Evolutionary conservation across 2,888 invertebrate species (phyloP), one percentile per base, ranked within the genome.

Genomic region (Boloria selene): DNA sequence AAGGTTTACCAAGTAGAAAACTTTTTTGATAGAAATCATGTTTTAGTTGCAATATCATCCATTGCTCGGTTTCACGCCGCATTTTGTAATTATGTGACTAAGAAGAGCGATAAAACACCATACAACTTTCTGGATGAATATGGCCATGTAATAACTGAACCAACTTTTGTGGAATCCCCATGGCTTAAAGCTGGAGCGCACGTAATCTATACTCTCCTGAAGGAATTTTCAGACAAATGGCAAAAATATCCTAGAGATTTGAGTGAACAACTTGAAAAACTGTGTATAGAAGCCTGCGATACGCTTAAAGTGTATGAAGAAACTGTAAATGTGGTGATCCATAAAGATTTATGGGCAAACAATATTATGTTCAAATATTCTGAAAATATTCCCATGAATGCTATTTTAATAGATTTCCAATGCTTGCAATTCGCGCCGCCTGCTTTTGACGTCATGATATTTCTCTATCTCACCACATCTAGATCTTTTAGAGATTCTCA

Each of bases 321-420:
- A 1, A 84, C 83, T 2, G 67, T 90, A 0, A 91, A 91, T 60
- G 83, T 87, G 0, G 66, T 88, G 4, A 69, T 86, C 3, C 91
- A 91, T 61, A 88, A 83, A 58, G 91, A 91, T 61, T 64, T 90
- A 31, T 91, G 91, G 91, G 74, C 77, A 0, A 88, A 88, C 62
- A 91, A 91, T 64, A 82, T 91, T 1, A 79, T 91, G 79, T 91
- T 87, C 58, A 82, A 80, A 63, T 85, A 89, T 60, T 75, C 80
- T 0, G 72, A 76, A 7, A 77, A 75, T 1, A 71, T 67, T 0
- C 88, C 88, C 0, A 73, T 54, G 0, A 82, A 81, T 45, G 83
- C 85, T 0, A 38, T 90, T 2, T 68, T 91, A 0, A 75, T 91
- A 1, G 90, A 91, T 71, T 91, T 79, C 72, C 90, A 91, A 66